These are phyloP conservation scores for Aythya fuligula DNA, from an alignment of 2,797 vertebrate genomes.

Conservation along the genomic window DNA sequence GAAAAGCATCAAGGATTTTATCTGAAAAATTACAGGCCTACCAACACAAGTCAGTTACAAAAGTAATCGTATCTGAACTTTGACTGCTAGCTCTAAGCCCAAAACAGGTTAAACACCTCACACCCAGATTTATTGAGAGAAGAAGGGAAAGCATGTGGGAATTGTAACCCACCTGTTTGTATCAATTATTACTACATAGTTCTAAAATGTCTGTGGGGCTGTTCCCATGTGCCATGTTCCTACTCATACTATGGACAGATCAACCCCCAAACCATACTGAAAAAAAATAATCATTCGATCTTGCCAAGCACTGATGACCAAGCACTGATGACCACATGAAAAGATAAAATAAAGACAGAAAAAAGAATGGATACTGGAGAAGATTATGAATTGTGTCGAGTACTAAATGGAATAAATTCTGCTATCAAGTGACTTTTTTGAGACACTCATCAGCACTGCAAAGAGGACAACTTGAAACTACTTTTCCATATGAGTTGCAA, in stretches of 20 bases:
- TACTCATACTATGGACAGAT: not conserved
- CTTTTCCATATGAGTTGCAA: not conserved
- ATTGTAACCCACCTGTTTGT: not conserved
- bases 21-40: not conserved
- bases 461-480: not conserved
- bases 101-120: not conserved
- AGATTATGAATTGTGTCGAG: not conserved
- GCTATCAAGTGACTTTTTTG: not conserved
- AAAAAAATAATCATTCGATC: not conserved
- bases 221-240: not conserved
- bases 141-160: not conserved
- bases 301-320: slow-evolving; percentile 4
- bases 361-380: not conserved
- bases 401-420: not conserved
- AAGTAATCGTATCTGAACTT: slow-evolving; percentile 4
- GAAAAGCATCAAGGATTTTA: slow-evolving; percentile 1
- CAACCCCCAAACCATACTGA: not conserved
- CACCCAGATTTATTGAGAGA: not conserved
- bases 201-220: not conserved
- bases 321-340: not conserved
- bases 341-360: slow-evolving; percentile 3
- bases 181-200: not conserved
- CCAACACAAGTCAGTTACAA: not conserved
- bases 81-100: not conserved
- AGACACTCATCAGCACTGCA: not conserved